A percentile compares a stretch with the other conserved stretches of the same genome.
Evolutionary conservation across 30 jellyfish, hydroid and myxozoan species (phyloP).

Genomic region (Turritopsis rubra): DNA sequence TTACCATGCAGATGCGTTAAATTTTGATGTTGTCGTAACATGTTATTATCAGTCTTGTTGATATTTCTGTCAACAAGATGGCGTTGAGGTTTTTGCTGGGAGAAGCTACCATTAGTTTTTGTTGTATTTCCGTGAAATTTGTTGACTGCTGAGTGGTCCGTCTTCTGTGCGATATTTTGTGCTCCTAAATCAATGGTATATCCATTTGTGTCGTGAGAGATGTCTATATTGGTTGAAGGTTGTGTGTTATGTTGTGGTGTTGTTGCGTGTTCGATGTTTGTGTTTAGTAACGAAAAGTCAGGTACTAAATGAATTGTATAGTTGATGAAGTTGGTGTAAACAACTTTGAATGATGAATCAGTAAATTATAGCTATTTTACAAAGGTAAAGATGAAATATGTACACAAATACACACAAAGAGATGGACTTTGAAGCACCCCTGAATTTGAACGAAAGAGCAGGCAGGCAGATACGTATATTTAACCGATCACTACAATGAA

Average conservation of each 20-base stretch:
- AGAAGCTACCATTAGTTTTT: not conserved
- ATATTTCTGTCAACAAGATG: too few relatives aligned
- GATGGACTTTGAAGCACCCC: too few relatives aligned
- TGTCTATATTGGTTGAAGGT: not conserved
- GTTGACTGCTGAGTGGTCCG: not conserved
- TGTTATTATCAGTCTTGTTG: not conserved
- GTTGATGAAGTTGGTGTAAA: not conserved
- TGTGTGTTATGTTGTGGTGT: constrained; percentile 10
- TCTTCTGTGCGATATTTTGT: not conserved
- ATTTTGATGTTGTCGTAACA: not conserved
- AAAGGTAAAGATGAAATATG: not conserved
- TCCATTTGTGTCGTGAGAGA: not conserved
- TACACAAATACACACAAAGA: too few relatives aligned
- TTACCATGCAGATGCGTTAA: not conserved
- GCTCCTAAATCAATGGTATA: constrained; percentile 8
- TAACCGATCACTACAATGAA: too few relatives aligned
- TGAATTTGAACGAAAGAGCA: too few relatives aligned
- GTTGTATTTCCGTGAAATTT: not conserved
- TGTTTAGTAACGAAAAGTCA: not conserved
- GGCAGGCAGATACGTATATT: too few relatives aligned
- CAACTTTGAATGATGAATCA: not conserved
- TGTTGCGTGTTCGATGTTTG: not conserved
- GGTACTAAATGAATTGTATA: not conserved
- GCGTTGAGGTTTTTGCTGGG: not conserved
- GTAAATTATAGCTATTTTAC: not conserved